Conservation (phyloP, 1,140 invertebrate genomes). For the Lepidurus arcticus region DNA sequence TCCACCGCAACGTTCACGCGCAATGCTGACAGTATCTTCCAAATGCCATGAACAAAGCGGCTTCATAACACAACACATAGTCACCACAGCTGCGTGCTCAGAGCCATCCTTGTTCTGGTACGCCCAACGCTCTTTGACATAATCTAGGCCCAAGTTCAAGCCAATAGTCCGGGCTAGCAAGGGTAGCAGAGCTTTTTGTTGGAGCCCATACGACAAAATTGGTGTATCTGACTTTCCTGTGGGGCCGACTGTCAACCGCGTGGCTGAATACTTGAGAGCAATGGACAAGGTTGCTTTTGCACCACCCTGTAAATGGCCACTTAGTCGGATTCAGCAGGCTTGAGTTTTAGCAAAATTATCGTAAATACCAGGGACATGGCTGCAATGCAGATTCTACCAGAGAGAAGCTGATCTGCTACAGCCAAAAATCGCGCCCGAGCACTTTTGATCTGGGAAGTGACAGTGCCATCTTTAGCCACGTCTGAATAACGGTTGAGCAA, state of each 20-base stretch:
- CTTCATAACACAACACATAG: conserved; percentile 45
- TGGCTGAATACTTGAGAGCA: conserved; percentile 43
- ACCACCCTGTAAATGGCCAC: conserved; percentile 36
- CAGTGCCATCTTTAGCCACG: conserved; percentile 40
- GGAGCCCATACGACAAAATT: conserved; percentile 44
- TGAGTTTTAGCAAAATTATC: no score
- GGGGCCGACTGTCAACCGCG: conserved; percentile 43
- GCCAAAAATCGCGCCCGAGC: conserved; percentile 42
- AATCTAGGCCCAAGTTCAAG: conserved; percentile 43
- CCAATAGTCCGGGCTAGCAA: conserved; percentile 43
- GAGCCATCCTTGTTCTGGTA: conserved; percentile 40
- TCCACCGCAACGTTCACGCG: conserved; percentile 44
- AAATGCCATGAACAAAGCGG: conserved; percentile 43
- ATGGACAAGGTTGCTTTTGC: conserved; percentile 42
- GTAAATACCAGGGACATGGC: conserved; percentile 40
- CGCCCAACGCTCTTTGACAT: conserved; percentile 43
- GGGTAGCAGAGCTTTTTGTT: conserved; percentile 43
- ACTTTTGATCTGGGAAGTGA: conserved; percentile 40
- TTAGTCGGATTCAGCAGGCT: no score
- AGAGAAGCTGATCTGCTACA: conserved; percentile 45
- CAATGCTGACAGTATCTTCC: conserved; percentile 40
- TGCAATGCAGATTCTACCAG: conserved; percentile 44
- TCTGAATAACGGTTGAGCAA: conserved; percentile 42
- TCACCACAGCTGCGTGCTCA: conserved; percentile 42
- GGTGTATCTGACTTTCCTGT: conserved; percentile 44